A percentile compares a stretch with the other conserved stretches of the same genome.
These are phyloP conservation scores for Kuschelorhynchus macadamiae DNA, from an alignment of 2,888 invertebrate species.

Conservation along the genomic window DNA sequence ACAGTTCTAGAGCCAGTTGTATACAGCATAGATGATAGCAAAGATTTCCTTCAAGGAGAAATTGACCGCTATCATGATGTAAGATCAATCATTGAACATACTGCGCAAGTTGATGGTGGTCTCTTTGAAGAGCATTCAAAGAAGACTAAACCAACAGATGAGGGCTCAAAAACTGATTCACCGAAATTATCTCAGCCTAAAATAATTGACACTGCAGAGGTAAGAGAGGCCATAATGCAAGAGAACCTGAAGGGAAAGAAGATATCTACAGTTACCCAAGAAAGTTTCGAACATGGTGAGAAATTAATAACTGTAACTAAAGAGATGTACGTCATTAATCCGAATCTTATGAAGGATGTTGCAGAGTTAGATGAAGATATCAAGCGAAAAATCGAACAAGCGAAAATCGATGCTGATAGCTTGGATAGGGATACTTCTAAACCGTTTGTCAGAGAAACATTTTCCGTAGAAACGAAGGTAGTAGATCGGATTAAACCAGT, in stretches of 20 bases:
- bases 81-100: constrained; percentile 30
- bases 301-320: constrained; percentile 51
- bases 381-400: constrained; percentile 41
- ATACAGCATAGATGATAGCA: constrained; percentile 54
- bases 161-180: constrained; percentile 28
- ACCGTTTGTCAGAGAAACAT: constrained; percentile 45
- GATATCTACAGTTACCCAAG: constrained; percentile 49
- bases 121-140: constrained; percentile 59
- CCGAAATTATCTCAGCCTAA: too few relatives aligned
- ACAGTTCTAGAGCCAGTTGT: constrained; percentile 22
- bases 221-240: constrained; percentile 37
- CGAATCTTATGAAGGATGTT: constrained; percentile 42
- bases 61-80: constrained; percentile 58
- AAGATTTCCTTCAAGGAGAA: constrained; percentile 60
- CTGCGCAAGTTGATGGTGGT: constrained; percentile 52
- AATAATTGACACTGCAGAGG: constrained; percentile 34
- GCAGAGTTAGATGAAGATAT: constrained; percentile 47
- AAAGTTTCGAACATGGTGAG: constrained; percentile 47
- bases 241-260: constrained; percentile 40
- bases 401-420: constrained; percentile 40
- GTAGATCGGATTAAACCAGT: constrained; percentile 46
- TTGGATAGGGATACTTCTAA: constrained; percentile 41
- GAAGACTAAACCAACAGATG: constrained; percentile 58
- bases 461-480: constrained; percentile 44
- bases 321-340: constrained; percentile 49